Conservation (phyloP, 1,140 invertebrate species). For the Dendrolimus punctatus region DNA sequence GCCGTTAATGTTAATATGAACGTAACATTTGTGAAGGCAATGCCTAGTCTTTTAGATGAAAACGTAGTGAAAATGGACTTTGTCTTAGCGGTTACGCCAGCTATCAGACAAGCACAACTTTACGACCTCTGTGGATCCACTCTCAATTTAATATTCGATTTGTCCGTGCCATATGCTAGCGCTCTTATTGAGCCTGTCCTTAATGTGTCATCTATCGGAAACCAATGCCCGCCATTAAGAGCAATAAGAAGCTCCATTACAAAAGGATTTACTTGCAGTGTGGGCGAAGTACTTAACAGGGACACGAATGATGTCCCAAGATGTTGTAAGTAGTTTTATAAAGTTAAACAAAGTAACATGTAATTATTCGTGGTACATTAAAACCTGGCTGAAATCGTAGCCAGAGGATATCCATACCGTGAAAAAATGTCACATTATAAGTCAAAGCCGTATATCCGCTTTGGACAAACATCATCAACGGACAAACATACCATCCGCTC, state of each 20-base stretch:
- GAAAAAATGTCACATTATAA: too few relatives aligned
- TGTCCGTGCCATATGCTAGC: slow-evolving; percentile 93
- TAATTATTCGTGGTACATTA: too few relatives aligned
- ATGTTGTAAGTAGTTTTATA: slow-evolving; percentile 81
- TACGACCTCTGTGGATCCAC: slow-evolving; percentile 97
- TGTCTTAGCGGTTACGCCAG: slow-evolving; percentile 89
- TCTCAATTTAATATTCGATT: slow-evolving; percentile 92
- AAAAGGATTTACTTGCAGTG: slow-evolving; percentile 92
- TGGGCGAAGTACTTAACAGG: slow-evolving; percentile 95
- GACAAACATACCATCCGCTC: too few relatives aligned
- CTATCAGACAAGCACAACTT: slow-evolving; percentile 88
- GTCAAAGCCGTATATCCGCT: too few relatives aligned
- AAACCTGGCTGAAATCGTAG: too few relatives aligned
- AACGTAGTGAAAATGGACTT: slow-evolving; percentile 92
- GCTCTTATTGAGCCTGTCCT: slow-evolving; percentile 91
- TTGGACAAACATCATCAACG: too few relatives aligned
- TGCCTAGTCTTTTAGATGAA: slow-evolving; percentile 84
- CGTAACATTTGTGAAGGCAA: slow-evolving; percentile 89
- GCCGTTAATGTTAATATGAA: slow-evolving; percentile 96
- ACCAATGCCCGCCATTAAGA: slow-evolving; percentile 91
- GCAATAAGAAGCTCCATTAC: slow-evolving; percentile 89
- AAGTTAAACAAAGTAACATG: background rate
- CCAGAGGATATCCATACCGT: too few relatives aligned
- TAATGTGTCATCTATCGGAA: slow-evolving; percentile 90
- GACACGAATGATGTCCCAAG: slow-evolving; percentile 92